These are phyloP conservation scores for Temnothorax rugatulus DNA, from an alignment of 2,888 invertebrate genomes.

Conservation along the genomic window DNA sequence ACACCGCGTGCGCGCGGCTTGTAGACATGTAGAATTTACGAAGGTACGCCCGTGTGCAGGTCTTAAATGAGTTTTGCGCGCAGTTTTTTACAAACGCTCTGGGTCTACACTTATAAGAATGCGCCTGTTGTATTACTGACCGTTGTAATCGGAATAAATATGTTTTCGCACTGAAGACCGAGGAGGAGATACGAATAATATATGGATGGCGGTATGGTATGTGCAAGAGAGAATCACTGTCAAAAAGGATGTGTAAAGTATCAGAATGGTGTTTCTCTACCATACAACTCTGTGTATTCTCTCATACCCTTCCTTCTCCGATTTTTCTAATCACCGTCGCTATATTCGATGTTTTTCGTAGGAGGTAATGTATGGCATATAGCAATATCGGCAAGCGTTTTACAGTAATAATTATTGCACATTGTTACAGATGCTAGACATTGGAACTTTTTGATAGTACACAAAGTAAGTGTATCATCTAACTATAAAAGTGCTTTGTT, in stretches of 20 bases:
- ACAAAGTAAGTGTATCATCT: background rate
- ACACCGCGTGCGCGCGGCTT: background rate
- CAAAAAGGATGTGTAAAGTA: conserved; percentile 35
- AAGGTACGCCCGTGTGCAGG: background rate
- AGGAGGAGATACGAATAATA: conserved; percentile 1
- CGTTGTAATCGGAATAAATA: conserved; percentile 27
- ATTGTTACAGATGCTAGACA: background rate
- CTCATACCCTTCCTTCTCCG: conserved; percentile 15
- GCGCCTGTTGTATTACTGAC: conserved; percentile 24
- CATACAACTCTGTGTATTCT: conserved; percentile 25
- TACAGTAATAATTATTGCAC: conserved; percentile 14
- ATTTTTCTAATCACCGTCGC: background rate
- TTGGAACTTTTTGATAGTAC: background rate
- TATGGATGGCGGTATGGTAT: conserved; percentile 17
- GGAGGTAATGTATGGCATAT: background rate
- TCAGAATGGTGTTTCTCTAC: conserved; percentile 43
- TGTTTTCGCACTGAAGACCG: conserved; percentile 6
- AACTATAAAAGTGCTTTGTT: background rate
- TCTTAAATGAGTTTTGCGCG: conserved; percentile 30
- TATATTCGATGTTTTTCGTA: background rate
- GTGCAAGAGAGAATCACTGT: conserved; percentile 32
- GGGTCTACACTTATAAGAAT: conserved; percentile 19
- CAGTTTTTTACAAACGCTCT: conserved; percentile 28
- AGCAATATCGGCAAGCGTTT: background rate
- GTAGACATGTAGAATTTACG: conserved; percentile 37